Base-by-base conservation (phyloP, 2,888 invertebrate genomes). In the Andrena trimmerana region DNA sequence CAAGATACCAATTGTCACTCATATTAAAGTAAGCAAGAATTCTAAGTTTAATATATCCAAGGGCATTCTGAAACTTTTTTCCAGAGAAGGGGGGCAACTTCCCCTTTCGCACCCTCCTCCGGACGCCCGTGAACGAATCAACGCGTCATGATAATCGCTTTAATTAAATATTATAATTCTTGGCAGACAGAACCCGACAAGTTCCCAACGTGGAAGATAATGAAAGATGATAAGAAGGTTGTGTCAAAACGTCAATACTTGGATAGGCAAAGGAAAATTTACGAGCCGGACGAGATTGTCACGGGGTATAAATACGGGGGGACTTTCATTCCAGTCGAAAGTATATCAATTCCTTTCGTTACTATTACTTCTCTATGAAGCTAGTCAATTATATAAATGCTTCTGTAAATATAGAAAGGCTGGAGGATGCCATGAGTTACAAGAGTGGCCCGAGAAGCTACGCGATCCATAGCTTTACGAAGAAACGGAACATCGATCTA, bases 231-330 rank as follows among this genome's bases (percentile, higher is more conserved):
- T 42, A 20, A 77, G 16, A 60, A 57, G 16, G 31, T 83, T 1
- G 7, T 10, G 13, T 7, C 8, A 0, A 20, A 52, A 48, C 62
- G 13, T 7, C 42, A 60, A 29, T 57, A 76, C 8, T 27, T 76
- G 8, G 79, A 83, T 33, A 52, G 82, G 48, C 54, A 86, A 20
- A 63, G 75, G 70, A 50, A 20, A 16, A 4, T 27, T n/a, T 76
- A 83, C 16, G 36, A 33, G 0, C 0, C 70, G n/a, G 84, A 88
- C 27, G 72, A 88, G 24, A 81, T 78, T 48, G 80, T 86, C 33
- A 48, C 70, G 69, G 90, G 89, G 13, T 91, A 88, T 31, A 83
- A 86, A 66, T 91, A 88, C 54, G 90, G 90, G 54, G 84, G 80
- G 52, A 84, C 50, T 48, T 85, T 87, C 66, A 76, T 90, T 77